A percentile compares a stretch with the other conserved stretches of the same genome.
phyloP scores from a whole-genome alignment of 1,140 invertebrate species.

The Bemisia tabaci region DNA sequence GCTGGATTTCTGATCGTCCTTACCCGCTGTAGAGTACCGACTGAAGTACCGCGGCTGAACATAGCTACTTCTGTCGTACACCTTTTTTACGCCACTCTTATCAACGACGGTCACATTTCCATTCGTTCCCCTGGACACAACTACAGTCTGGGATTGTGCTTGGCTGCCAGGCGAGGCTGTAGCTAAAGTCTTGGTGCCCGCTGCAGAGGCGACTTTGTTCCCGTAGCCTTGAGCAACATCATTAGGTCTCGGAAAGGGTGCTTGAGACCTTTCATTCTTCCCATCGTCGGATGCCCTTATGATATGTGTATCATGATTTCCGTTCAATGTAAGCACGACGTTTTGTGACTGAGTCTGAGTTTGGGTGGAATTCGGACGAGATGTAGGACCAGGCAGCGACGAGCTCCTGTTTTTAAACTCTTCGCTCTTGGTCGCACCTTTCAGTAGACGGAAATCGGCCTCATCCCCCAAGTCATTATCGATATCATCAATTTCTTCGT shows the following conservation, averaged over 20 bases:
- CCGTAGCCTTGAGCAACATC: slow-evolving; percentile 50
- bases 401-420: slow-evolving; percentile 7
- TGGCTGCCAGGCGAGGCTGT: slow-evolving; percentile 38
- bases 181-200: slow-evolving; percentile 41
- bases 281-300: slow-evolving; percentile 25
- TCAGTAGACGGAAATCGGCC: slow-evolving; percentile 4
- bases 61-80: neutral
- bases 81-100: slow-evolving; percentile 11
- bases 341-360: slow-evolving; percentile 24
- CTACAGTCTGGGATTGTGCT: slow-evolving; percentile 48
- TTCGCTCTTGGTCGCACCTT: neutral
- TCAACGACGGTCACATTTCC: slow-evolving; percentile 36
- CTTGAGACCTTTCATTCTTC: slow-evolving; percentile 41
- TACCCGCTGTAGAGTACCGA: neutral
- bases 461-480: slow-evolving; percentile 22
- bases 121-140: slow-evolving; percentile 36
- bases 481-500: slow-evolving; percentile 37
- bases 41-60: neutral
- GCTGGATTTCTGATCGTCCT: slow-evolving; percentile 10
- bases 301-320: slow-evolving; percentile 29
- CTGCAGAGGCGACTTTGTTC: slow-evolving; percentile 44
- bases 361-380: slow-evolving; percentile 5
- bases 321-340: slow-evolving; percentile 20
- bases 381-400: slow-evolving; percentile 3
- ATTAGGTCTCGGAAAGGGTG: slow-evolving; percentile 41